These are phyloP conservation scores for Lasioglossum lativentre DNA, from an alignment of 2,888 invertebrate genomes.

Conservation along the genomic window DNA sequence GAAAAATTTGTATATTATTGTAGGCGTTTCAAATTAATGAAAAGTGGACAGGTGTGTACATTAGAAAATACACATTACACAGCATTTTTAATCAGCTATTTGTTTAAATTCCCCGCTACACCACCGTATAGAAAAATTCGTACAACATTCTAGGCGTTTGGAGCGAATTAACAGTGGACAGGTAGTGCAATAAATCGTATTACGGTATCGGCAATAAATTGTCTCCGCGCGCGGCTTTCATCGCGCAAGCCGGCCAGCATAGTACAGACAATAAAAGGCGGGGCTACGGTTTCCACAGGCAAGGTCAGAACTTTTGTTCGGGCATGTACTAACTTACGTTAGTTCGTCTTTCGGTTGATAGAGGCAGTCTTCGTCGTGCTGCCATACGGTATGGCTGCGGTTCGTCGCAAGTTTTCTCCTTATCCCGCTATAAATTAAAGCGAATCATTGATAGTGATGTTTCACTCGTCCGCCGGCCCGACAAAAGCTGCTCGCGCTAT, in stretches of 20 bases:
- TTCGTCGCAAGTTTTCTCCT: conserved; percentile 72
- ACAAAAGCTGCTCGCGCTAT: conserved; percentile 35
- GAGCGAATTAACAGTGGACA: neutral
- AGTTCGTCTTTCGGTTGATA: conserved; percentile 78
- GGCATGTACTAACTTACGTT: conserved; percentile 75
- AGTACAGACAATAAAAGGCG: conserved; percentile 33
- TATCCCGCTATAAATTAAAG: conserved; percentile 70
- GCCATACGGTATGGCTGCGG: conserved; percentile 80
- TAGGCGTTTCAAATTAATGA: no score
- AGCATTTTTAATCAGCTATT: neutral
- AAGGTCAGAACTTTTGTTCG: conserved; percentile 66
- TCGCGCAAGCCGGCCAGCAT: neutral
- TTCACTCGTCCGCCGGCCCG: conserved; percentile 42
- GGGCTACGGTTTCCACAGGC: conserved; percentile 29
- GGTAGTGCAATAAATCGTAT: neutral
- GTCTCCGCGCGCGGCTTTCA: neutral
- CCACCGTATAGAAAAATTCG: neutral
- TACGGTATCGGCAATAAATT: neutral
- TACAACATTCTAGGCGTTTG: neutral
- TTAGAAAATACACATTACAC: neutral
- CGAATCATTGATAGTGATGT: conserved; percentile 67
- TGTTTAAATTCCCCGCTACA: neutral
- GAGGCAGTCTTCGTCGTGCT: conserved; percentile 81
- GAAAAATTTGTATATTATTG: no score
- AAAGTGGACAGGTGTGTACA: neutral